Base-by-base conservation (phyloP, 2,888 invertebrate genomes). In the Cerastoderma edule region DNA sequence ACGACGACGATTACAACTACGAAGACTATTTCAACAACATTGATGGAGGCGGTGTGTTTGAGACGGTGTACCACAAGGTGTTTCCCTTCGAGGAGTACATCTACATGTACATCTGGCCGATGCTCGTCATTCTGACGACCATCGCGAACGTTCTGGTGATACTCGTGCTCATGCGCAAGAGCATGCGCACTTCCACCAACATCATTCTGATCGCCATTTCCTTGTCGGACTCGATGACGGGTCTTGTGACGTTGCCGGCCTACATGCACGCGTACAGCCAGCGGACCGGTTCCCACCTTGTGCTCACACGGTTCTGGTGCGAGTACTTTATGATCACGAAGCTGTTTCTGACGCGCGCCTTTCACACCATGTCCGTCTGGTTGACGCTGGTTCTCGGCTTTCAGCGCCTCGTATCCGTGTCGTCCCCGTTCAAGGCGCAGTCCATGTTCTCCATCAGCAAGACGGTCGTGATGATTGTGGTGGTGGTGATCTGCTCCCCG, bases 351-450 rank as follows among this genome's bases (percentile, higher is more conserved):
- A 72, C 81, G 3, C 64, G 72, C 16, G 73, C 73, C 10, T 79
- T 81, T 50, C 78, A 81, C 53, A 79, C 77, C 1, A 69, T 75
- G 22, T 83, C 83, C 8, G 68, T 76, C 19, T 83, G 83, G 83
- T 53, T 79, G n/a, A 83, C 83, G 22, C 70, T 75, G 4, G 48
- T 75, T 6, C 66, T 83, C 0, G 83, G 78, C 0, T 65, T 83
- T 22, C 83, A 83, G 35, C 67, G 83, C 2, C 77, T 70, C 22
- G 53, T 83, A 5, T 75, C 75, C 8, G 79, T 83, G 0, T 72
- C 77, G 2, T 74, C 60, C 35, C 83, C 75, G 10, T 75, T 75
- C 33, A 46, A 57, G 24, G 71, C 66, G 19, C 70, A 75, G 54
- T 19, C 56, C 3, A 39, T 70, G 67, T 75, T 75, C n/a, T 71